phyloP scores from a whole-genome alignment of 2,797 vertebrate species.

The Lacerta agilis region DNA sequence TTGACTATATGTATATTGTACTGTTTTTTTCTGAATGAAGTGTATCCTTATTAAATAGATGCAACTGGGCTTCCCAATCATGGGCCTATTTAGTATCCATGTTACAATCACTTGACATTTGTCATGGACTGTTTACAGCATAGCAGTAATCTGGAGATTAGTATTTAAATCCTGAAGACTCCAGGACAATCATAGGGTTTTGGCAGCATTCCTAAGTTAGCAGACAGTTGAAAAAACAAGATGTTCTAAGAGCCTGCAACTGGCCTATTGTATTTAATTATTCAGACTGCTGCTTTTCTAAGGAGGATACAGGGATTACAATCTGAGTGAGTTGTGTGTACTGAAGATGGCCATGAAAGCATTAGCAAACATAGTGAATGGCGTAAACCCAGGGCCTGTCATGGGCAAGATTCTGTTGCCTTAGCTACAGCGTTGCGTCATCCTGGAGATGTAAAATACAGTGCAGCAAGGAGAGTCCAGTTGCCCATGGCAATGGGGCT shows the following conservation, averaged over 20 bases:
- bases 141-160: neutral
- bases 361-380: neutral
- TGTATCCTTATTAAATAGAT: neutral
- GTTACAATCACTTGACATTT: neutral
- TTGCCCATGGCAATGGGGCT: too few species aligned
- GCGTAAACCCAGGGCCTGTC: neutral
- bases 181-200: neutral
- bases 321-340: neutral
- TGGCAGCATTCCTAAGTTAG: neutral
- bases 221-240: neutral
- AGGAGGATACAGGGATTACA: neutral
- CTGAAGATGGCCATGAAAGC: neutral
- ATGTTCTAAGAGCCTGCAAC: neutral
- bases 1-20: neutral
- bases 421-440: neutral
- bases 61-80: neutral
- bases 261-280: neutral
- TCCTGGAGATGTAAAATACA: neutral
- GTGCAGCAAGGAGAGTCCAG: neutral
- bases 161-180: slow-evolving; percentile 1
- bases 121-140: neutral
- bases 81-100: neutral
- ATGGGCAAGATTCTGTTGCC: neutral
- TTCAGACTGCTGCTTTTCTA: neutral
- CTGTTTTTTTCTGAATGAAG: neutral